Evolutionary conservation across 1,140 invertebrate genomes (phyloP).

Genomic region (Globodera ellingtonae): DNA sequence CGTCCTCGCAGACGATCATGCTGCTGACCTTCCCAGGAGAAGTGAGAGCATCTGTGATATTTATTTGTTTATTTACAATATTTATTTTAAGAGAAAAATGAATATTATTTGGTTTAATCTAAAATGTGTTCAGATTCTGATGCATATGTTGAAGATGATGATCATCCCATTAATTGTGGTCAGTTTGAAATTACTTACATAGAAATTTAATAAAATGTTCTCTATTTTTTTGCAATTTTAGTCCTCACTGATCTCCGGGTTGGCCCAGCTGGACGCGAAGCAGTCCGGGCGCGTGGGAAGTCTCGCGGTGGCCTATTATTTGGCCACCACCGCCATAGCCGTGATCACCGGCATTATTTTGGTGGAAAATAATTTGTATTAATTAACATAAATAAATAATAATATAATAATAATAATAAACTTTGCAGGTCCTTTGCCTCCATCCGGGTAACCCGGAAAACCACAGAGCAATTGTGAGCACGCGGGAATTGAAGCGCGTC

Average conservation of each 20-base stretch:
- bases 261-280: slow-evolving; percentile 50
- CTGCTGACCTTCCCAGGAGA: slow-evolving; percentile 62
- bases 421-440: slow-evolving; percentile 44
- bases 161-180: slow-evolving; percentile 52
- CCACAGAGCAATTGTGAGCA: slow-evolving; percentile 53
- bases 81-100: no score
- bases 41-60: not conserved
- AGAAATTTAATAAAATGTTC: not conserved
- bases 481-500: slow-evolving; percentile 70
- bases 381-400: no score
- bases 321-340: slow-evolving; percentile 47
- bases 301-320: slow-evolving; percentile 44
- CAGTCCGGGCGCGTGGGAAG: slow-evolving; percentile 50
- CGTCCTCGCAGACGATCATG: slow-evolving; percentile 49
- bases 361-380: slow-evolving; percentile 2
- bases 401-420: slow-evolving; percentile 29
- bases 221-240: slow-evolving; percentile 2
- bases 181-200: slow-evolving; percentile 5
- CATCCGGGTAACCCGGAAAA: slow-evolving; percentile 48
- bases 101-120: no score
- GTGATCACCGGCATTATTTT: slow-evolving; percentile 44
- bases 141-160: slow-evolving; percentile 65
- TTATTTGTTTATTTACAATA: no score
- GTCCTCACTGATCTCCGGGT: slow-evolving; percentile 38
- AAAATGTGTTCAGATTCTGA: slow-evolving; percentile 40